Percentiles rank a stretch among this genome's conserved stretches.
phyloP scores from a whole-genome alignment of 2,888 invertebrate species.

The Lacanobia wlatinum region DNA sequence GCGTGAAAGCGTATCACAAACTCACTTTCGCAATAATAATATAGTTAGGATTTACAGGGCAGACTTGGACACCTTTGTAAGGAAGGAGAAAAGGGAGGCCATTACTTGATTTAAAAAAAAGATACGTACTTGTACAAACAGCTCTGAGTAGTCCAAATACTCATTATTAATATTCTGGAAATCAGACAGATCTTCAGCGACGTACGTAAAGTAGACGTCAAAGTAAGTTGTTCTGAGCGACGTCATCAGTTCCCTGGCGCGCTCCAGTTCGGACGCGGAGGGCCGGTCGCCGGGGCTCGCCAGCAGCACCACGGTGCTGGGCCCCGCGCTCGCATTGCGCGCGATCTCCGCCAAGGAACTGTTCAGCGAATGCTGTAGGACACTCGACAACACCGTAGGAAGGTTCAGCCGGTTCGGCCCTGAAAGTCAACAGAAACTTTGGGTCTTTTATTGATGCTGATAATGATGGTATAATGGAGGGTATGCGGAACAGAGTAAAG shows the following conservation, averaged over 20 bases:
- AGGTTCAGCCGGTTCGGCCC: conserved; percentile 90
- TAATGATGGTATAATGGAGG: not conserved
- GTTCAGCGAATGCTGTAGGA: conserved; percentile 86
- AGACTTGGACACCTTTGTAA: not conserved
- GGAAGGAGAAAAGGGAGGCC: not conserved
- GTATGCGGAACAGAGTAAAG: too few relatives aligned
- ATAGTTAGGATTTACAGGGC: not conserved
- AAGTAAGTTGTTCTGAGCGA: conserved; percentile 86
- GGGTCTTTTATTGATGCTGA: not conserved
- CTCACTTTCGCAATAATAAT: not conserved
- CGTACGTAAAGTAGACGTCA: conserved; percentile 90
- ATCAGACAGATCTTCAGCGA: conserved; percentile 82
- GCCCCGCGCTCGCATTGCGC: conserved; percentile 78
- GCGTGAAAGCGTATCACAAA: too few relatives aligned
- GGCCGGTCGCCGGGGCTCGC: conserved; percentile 88
- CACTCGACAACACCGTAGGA: conserved; percentile 85
- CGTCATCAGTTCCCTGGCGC: conserved; percentile 82
- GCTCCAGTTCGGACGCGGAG: conserved; percentile 83
- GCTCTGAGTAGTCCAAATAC: conserved; percentile 87
- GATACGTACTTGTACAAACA: conserved; percentile 82
- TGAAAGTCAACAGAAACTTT: conserved; percentile 69
- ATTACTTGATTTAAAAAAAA: not conserved
- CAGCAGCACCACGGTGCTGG: conserved; percentile 88
- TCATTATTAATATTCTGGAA: conserved; percentile 87
- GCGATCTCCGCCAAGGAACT: conserved; percentile 81